Base-by-base conservation (phyloP, 2,797 vertebrate genomes). In the Spondyliosoma cantharus region DNA sequence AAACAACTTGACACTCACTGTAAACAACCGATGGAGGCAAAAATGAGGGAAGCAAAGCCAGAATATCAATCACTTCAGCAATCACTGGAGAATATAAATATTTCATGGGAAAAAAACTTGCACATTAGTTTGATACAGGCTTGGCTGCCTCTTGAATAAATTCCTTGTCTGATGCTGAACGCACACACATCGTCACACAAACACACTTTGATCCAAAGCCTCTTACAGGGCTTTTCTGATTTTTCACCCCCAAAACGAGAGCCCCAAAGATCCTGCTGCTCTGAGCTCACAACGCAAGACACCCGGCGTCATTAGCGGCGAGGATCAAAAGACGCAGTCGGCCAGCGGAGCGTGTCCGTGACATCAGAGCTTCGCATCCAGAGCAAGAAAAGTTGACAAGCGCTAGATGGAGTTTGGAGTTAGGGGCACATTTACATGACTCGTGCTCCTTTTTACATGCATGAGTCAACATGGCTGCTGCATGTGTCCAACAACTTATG, bases 141-240 rank as follows among this genome's bases (percentile, higher is more conserved):
- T 79, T 42, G 74, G 83, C 72, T 86, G 86, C 78, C 54, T 82
- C 89, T 87, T 80, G 76, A 86, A 89, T 85, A 90, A 92, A 91
- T 88, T 85, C 75, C 71, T 57, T 57, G 78, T 74, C 84, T 69
- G 67, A 54, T 37, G 61, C 60, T 60, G 71, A 83, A 80, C 32
- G 73, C 70, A 27, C 67, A 58, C 74, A 66, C 66, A 70, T 54
- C 20, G 5, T 45, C 76, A 70, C 75, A 78, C 73, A 80, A 52
- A 82, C 7, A 74, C 60, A 91, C 88, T 90, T 88, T 91, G 84
- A 93, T 91, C 87, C 91, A 92, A 91, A 93, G 90, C 92, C 72
- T 88, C 87, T 93, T 92, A 90, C 2, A 61, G 81, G 80, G 84
- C 62, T 91, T 86, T 81, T 74, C 56, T 60, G 79, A 89, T 91